Evolutionary conservation across 2,113 vertebrate species (phyloP), one percentile per base, ranked within the genome.

Genomic region (Amphiprion ocellaris): DNA sequence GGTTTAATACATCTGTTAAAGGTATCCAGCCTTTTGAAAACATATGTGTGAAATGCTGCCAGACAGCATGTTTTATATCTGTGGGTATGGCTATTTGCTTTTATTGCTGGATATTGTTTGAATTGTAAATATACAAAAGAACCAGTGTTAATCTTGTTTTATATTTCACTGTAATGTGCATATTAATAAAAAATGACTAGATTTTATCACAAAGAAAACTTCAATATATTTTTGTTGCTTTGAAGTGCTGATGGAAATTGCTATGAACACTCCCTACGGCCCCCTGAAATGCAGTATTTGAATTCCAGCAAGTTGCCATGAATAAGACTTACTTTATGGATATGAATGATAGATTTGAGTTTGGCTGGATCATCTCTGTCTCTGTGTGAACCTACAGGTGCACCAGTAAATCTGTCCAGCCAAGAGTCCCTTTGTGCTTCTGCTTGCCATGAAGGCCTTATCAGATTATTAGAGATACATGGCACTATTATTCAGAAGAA

Each of bases 401-500:
- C 60, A 80, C 26, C 30, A 39, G 41, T 84, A 82, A 82, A 79
- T 86, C 53, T 74, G 28, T 52, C 69, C 17, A 21, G 10, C 66
- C 11, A 53, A 64, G 16, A 46, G 53, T 56, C 56, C 71, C 78
- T 53, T 56, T 73, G 69, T 64, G 78, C 69, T 52, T 69, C 44
- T 73, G 37, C 72, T 41, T 74, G 53, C 76, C 50, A 33, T 53
- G 11, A 61, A 84, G 69, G 12, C 71, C 55, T 69, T 56, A 64
- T 65, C n/a, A 76, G 52, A 58, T 66, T 80, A 69, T 65, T 66
- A 62, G 37, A 72, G 52, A 53, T 58, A 15, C 37, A 58, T 26
- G 14, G 37, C 69, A 47, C 24, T 37, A 30, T 69, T 5, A 23
- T 71, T 46, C 24, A 49, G 21, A 44, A 11, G 5, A 37, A 60